Evolutionary conservation across 1,140 invertebrate species (phyloP).

Genomic region (Lordiphosa stackelbergi): DNA sequence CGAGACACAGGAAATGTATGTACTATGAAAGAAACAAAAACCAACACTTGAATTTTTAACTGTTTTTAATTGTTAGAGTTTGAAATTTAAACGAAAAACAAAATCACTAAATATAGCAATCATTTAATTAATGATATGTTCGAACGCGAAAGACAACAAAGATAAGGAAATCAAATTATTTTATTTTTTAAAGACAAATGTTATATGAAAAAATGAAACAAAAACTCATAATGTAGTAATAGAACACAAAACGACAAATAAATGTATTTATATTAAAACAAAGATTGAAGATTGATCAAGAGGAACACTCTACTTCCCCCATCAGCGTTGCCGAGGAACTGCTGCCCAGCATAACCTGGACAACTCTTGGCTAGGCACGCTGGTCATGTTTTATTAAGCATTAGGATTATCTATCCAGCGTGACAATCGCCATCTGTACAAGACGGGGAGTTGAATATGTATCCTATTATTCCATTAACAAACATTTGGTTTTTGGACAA

Average conservation of each 20-base stretch:
- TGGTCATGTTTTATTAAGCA: no score
- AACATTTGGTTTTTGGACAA: no score
- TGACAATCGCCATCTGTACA: no score
- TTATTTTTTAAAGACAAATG: constrained; percentile 69
- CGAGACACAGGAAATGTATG: constrained; percentile 59
- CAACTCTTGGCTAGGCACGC: no score
- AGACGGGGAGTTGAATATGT: no score
- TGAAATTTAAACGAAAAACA: constrained; percentile 58
- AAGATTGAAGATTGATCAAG: no score
- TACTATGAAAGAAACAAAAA: constrained; percentile 43
- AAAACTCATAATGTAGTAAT: constrained; percentile 68
- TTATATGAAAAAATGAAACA: constrained; percentile 49
- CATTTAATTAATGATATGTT: constrained; percentile 66
- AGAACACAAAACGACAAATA: constrained; percentile 68
- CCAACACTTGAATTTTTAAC: constrained; percentile 65
- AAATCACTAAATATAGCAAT: constrained; percentile 53
- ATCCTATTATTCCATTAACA: no score
- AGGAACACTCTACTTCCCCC: no score
- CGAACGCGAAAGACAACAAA: constrained; percentile 55
- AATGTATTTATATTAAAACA: constrained; percentile 72
- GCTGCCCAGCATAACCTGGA: no score
- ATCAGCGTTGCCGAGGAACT: no score
- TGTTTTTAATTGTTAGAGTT: constrained; percentile 75
- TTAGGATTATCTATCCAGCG: no score
- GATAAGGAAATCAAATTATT: constrained; percentile 55